Evolutionary conservation across 2,113 vertebrate species (phyloP), one percentile per base, ranked within the genome.

Genomic region (Carettochelys insculpta): DNA sequence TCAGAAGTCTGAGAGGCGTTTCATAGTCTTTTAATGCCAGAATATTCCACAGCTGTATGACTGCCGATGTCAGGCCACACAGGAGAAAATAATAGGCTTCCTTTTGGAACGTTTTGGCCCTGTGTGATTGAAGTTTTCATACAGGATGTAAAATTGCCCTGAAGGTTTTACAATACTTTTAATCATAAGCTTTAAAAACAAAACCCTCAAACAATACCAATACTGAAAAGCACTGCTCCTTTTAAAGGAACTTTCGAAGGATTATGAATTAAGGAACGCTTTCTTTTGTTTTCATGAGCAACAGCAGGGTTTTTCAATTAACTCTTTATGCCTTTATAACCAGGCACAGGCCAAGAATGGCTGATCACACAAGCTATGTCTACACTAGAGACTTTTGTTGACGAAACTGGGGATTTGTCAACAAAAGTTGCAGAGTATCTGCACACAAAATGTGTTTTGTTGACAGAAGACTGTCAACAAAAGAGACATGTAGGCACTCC

Each of bases 131-230:
- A 93, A 90, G 24, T 48, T 91, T 75, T 91, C 93, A 88, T 86
- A 50, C 56, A 94, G 45, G 65, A 94, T 92, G 83, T 93, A 82
- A 84, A 90, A 87, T 89, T 94, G 86, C 85, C 0, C 0, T 82
- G 79, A 89, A 85, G 90, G 27, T 89, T 95, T 96, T 90, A 93
- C 81, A 93, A 54, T 94, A 88, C 95, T 86, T 92, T 61, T 68
- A 94, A 88, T 95, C 94, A 75, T 82, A 51, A 71, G 16, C 71
- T 96, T 95, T 89, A 83, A 94, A 94, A 96, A 94, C 54, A 96
- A 93, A 94, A 41, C 71, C 88, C 79, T 38, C 73, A 73, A 73
- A 73, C 20, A 82, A 92, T 77, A 87, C 80, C 89, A 77, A 54
- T 90, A 76, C 41, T 86, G 83, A 90, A 94, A 93, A 94, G 54